Percentiles rank a stretch among this genome's conserved stretches.
phyloP scores from a whole-genome alignment of 2,888 invertebrate genomes.

The Minunthozetes semirufus region DNA sequence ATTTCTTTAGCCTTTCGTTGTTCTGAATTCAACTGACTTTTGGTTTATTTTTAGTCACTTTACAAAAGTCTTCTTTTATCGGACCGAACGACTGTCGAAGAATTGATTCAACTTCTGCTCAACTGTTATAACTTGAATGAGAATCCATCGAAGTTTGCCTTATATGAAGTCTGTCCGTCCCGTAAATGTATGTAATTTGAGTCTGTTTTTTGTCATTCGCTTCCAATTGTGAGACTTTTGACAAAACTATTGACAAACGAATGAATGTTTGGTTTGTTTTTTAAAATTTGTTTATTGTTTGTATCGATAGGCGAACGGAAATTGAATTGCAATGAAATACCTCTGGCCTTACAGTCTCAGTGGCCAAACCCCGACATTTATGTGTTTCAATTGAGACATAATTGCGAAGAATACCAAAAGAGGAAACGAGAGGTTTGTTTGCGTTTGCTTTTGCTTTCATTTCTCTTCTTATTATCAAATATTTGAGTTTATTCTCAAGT shows the following conservation, averaged over 20 bases:
- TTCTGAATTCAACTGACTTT: background rate
- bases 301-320: constrained; percentile 62
- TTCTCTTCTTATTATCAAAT: background rate
- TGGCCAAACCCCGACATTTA: constrained; percentile 59
- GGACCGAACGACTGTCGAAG: constrained; percentile 79
- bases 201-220: background rate
- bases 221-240: constrained; percentile 25
- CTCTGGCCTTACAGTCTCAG: constrained; percentile 69
- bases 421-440: constrained; percentile 23
- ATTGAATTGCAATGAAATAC: constrained; percentile 76
- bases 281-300: constrained; percentile 23
- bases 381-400: constrained; percentile 66
- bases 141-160: constrained; percentile 74
- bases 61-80: constrained; percentile 85
- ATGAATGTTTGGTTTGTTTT: background rate
- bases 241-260: background rate
- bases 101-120: constrained; percentile 71
- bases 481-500: constrained; percentile 2
- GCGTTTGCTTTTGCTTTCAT: background rate
- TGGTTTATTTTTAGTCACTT: constrained; percentile 59
- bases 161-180: constrained; percentile 66
- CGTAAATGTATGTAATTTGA: constrained; percentile 42
- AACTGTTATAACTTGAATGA: constrained; percentile 77
- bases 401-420: background rate
- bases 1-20: constrained; percentile 5